Percentiles rank a stretch among this genome's conserved stretches.
These are phyloP conservation scores for Murina feae DNA, from an alignment of 2,113 vertebrate genomes.

Conservation along the genomic window DNA sequence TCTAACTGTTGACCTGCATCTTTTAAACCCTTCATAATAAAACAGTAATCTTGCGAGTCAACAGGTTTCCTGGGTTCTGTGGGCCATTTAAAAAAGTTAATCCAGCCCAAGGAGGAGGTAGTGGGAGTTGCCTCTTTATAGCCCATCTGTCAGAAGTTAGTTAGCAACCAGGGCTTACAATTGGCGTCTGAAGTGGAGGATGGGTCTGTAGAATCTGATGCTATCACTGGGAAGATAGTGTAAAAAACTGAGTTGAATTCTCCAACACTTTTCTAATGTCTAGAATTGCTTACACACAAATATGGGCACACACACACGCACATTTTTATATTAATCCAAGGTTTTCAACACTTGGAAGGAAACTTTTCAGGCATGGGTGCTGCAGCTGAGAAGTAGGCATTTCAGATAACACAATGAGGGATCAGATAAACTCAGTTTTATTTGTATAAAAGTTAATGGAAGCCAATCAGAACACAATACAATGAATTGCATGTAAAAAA, in stretches of 20 bases:
- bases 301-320: no score
- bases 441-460: background rate
- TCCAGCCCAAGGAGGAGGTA: background rate
- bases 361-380: background rate
- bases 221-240: background rate
- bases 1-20: background rate
- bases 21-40: background rate
- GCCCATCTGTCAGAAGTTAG: background rate
- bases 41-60: background rate
- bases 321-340: no score
- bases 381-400: background rate
- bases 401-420: background rate
- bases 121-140: background rate
- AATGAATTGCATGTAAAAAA: background rate
- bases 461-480: background rate
- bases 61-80: background rate
- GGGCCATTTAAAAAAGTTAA: background rate
- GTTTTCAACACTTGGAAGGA: background rate
- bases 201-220: background rate
- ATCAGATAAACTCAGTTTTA: background rate
- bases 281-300: background rate
- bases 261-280: background rate
- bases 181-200: background rate
- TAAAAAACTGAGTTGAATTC: background rate
- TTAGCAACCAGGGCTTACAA: background rate